These are phyloP conservation scores for Monarcha castaneiventris DNA, from an alignment of 2,113 vertebrate species.

Conservation along the genomic window DNA sequence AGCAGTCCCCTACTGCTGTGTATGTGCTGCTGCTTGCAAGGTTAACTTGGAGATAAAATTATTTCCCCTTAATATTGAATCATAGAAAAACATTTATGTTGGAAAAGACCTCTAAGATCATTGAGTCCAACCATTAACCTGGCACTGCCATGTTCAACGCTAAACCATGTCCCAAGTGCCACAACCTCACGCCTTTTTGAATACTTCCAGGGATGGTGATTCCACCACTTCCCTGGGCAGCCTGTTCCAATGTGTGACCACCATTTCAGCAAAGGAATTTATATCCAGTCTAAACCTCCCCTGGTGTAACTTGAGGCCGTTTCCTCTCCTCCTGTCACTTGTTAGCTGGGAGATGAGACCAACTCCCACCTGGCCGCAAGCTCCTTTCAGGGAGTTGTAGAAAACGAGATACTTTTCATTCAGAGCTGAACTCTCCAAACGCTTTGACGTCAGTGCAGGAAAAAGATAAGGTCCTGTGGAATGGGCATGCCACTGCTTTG, in stretches of 20 bases:
- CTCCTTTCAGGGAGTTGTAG: not conserved
- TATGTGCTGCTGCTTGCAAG: not conserved
- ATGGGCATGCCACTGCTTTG: not conserved
- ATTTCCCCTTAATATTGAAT: not conserved
- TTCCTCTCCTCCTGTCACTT: not conserved
- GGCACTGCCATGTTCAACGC: not conserved
- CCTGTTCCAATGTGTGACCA: not conserved
- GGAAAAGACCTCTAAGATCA: not conserved
- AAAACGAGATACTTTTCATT: not conserved
- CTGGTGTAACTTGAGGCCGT: accelerated
- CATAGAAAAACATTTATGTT: not conserved
- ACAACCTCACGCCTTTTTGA: not conserved
- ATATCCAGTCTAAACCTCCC: not conserved
- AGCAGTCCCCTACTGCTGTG: not conserved
- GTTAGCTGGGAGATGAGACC: accelerated
- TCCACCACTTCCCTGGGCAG: not conserved
- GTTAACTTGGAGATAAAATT: not conserved
- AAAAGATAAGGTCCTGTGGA: not conserved
- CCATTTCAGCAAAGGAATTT: not conserved
- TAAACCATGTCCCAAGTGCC: no score
- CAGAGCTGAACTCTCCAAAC: not conserved
- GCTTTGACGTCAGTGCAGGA: not conserved
- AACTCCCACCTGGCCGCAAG: not conserved
- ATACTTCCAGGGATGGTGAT: not conserved
- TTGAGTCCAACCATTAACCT: not conserved